These are phyloP conservation scores for Calameuta pallipes DNA, from an alignment of 2,888 invertebrate genomes.

Conservation along the genomic window DNA sequence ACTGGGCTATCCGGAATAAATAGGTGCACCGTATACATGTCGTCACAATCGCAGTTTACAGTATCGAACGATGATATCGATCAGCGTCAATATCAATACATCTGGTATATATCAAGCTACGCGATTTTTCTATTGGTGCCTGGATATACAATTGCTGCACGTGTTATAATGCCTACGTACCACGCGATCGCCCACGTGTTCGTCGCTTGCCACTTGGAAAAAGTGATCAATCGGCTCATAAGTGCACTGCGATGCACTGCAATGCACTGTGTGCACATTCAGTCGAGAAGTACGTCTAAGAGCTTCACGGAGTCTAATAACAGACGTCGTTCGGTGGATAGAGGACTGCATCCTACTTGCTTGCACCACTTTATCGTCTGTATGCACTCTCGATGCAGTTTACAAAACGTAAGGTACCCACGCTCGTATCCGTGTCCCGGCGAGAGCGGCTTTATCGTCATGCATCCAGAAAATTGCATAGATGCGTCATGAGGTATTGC, in stretches of 20 bases:
- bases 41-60: neutral
- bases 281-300: neutral
- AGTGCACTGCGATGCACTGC: neutral
- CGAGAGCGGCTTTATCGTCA: neutral
- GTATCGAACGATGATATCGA: neutral
- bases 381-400: neutral
- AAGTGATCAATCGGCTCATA: neutral
- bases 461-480: neutral
- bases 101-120: neutral
- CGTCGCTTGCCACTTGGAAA: neutral
- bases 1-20: neutral
- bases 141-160: neutral
- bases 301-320: neutral
- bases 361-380: neutral
- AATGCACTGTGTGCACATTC: neutral
- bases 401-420: neutral
- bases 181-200: slow-evolving; percentile 5
- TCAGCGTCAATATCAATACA: neutral
- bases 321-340: neutral
- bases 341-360: neutral
- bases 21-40: neutral
- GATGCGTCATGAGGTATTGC: neutral
- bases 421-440: neutral
- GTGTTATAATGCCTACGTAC: neutral
- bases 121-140: neutral